Conservation (phyloP, 2,113 vertebrate species). For the Perognathus longimembris region DNA sequence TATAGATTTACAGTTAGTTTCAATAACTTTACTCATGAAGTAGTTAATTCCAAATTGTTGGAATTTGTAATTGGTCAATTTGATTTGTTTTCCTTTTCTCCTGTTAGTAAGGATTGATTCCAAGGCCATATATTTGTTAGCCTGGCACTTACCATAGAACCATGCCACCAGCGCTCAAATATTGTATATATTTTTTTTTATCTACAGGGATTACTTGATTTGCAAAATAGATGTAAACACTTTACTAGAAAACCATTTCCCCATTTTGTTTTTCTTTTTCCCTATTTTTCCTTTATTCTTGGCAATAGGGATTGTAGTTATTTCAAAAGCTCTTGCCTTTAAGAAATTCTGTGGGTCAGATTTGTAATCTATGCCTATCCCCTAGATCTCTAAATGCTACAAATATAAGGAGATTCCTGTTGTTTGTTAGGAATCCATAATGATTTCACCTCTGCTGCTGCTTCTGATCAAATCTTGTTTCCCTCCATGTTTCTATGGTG, state of each 20-base stretch:
- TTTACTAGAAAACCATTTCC: background rate
- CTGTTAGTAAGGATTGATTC: no score
- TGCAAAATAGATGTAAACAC: background rate
- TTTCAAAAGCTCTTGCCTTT: background rate
- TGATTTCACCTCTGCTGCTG: background rate
- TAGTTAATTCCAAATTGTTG: background rate
- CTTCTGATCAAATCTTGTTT: background rate
- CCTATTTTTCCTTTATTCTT: background rate
- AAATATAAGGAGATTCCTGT: background rate
- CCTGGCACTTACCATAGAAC: no score
- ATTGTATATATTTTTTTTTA: background rate
- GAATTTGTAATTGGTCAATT: no score
- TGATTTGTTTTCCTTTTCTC: no score
- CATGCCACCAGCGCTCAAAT: background rate
- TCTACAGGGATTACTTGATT: background rate
- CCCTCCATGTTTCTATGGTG: background rate
- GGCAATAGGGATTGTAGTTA: background rate
- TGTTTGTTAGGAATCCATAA: background rate
- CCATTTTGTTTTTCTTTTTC: background rate
- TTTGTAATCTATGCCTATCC: no score
- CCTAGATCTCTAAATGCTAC: background rate
- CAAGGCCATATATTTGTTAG: no score
- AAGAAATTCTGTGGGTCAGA: background rate
- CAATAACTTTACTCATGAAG: no score
- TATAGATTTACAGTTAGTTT: background rate